Evolutionary conservation across 2,797 vertebrate genomes (phyloP).

Genomic region (Tadarida brasiliensis): DNA sequence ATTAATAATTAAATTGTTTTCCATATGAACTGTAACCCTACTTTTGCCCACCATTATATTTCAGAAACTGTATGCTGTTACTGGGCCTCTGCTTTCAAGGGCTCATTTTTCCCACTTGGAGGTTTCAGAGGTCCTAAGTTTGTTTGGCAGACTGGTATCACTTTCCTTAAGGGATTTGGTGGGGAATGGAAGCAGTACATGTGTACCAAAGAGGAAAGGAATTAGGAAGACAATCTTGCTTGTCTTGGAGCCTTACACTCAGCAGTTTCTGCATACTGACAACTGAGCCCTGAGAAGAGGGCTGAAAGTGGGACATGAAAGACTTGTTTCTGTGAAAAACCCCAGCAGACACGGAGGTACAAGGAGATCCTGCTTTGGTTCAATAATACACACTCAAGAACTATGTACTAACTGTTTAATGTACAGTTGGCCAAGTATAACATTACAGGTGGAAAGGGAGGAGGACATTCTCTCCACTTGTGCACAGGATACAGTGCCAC

Average conservation of each 20-base stretch:
- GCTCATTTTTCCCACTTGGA: not conserved
- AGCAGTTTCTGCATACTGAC: not conserved
- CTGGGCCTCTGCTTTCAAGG: slow-evolving; percentile 12
- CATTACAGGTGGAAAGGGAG: not conserved
- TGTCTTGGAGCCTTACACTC: not conserved
- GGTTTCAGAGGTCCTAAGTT: not conserved
- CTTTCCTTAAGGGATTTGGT: not conserved
- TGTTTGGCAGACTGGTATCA: not conserved
- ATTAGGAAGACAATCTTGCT: not conserved
- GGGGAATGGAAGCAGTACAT: not conserved
- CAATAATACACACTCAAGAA: not conserved
- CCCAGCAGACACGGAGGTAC: not conserved
- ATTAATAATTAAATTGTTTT: not conserved
- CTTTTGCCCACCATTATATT: not conserved
- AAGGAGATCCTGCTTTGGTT: not conserved
- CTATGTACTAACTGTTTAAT: not conserved
- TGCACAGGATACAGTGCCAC: not conserved
- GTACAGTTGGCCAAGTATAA: not conserved
- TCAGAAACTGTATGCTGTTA: not conserved
- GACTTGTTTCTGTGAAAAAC: not conserved
- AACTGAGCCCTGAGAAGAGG: not conserved
- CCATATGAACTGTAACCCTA: not conserved
- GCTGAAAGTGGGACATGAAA: not conserved
- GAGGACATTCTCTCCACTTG: not conserved
- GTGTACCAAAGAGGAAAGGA: not conserved